A percentile compares a stretch with the other conserved stretches of the same genome.
These are phyloP conservation scores for Penaeus japonicus DNA, from an alignment of 1,140 invertebrate genomes.

Conservation along the genomic window DNA sequence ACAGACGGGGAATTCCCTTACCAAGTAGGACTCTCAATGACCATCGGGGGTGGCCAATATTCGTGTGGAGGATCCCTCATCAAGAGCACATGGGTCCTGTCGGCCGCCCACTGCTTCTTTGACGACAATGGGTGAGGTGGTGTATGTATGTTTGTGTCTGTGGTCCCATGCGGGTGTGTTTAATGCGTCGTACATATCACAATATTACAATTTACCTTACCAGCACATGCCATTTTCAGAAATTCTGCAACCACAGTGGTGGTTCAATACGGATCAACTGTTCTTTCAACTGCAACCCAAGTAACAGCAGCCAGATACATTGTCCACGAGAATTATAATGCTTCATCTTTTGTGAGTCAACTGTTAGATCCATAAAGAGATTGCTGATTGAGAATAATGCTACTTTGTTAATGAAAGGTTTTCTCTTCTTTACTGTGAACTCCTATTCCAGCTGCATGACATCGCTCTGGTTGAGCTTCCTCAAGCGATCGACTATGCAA, in stretches of 20 bases:
- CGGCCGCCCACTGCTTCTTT: neutral
- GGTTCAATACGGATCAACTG: no score
- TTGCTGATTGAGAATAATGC: neutral
- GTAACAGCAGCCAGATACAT: no score
- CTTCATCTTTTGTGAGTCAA: no score
- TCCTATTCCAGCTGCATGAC: neutral
- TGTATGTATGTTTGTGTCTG: no score
- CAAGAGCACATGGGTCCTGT: neutral
- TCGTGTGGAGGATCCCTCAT: neutral
- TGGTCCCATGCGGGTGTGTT: no score
- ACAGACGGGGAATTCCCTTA: neutral
- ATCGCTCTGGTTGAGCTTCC: neutral
- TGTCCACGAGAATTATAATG: no score
- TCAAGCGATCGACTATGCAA: neutral
- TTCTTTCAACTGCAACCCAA: no score
- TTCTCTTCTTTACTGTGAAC: neutral
- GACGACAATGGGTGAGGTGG: no score
- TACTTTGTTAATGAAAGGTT: neutral
- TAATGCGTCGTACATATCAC: no score
- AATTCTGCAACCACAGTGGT: no score
- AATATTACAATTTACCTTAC: no score
- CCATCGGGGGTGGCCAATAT: fast-evolving
- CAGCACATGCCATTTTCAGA: no score
- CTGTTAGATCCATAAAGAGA: neutral
- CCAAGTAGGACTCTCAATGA: neutral